These are phyloP conservation scores for Stichodactyla helianthus DNA, from an alignment of 64 coral and sea anemone species.

Conservation along the genomic window DNA sequence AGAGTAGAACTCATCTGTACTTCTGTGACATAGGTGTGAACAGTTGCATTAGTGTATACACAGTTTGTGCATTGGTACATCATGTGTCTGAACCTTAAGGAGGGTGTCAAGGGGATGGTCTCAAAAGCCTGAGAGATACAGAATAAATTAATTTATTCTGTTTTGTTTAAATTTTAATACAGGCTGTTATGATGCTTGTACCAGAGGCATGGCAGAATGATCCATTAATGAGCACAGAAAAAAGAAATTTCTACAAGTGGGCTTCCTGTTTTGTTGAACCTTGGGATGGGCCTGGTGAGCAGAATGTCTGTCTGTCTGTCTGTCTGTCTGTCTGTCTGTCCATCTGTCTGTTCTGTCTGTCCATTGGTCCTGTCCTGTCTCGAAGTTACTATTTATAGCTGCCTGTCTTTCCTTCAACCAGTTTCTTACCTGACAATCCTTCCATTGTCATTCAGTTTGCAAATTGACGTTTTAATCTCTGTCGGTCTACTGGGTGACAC, in stretches of 20 bases:
- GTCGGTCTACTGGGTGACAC: too few relatives aligned
- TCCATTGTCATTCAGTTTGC: too few relatives aligned
- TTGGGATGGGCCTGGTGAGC: constrained; percentile 91
- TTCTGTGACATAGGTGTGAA: too few relatives aligned
- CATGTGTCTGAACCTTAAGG: too few relatives aligned
- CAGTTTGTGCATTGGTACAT: too few relatives aligned
- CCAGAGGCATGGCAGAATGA: constrained; percentile 95
- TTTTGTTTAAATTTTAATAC: not conserved
- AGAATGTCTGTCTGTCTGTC: not conserved
- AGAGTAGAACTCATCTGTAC: too few relatives aligned
- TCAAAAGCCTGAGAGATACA: not conserved
- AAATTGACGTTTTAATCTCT: too few relatives aligned
- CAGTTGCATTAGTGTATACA: too few relatives aligned
- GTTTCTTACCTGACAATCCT: too few relatives aligned
- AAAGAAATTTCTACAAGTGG: constrained; percentile 92
- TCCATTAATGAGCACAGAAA: constrained; percentile 65
- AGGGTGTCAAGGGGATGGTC: too few relatives aligned
- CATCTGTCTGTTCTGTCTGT: not conserved
- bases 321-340: not conserved
- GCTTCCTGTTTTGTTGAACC: constrained; percentile 87
- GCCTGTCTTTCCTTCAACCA: too few relatives aligned
- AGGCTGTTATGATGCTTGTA: constrained; percentile 94
- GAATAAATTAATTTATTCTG: not conserved
- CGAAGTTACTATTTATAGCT: too few relatives aligned
- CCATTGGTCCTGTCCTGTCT: not conserved